phyloP scores from a whole-genome alignment of 2,888 invertebrate species.

The Stegophylla sp. region DNA sequence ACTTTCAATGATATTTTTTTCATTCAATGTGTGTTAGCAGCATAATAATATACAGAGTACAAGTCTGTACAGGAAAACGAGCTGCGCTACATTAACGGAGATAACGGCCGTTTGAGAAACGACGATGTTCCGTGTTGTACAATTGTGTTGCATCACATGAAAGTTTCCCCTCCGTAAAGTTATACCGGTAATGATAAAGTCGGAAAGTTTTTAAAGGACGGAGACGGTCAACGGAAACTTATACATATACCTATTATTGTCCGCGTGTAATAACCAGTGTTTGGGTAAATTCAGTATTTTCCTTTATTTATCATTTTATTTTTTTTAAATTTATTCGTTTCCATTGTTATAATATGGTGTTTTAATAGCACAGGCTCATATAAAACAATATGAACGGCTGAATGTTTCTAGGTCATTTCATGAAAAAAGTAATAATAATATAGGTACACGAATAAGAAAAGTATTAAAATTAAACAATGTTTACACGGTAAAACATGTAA shows the following conservation, averaged over 20 bases:
- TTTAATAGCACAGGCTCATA: not conserved
- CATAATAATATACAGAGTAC: not conserved
- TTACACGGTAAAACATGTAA: not conserved
- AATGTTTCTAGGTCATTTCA: not conserved
- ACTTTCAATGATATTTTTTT: not conserved
- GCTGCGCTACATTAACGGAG: not conserved
- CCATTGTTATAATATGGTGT: constrained; percentile 7
- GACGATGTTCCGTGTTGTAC: constrained; percentile 8
- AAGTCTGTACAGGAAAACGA: constrained; percentile 38
- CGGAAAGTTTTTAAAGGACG: constrained; percentile 40
- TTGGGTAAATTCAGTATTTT: not conserved
- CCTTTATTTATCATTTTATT: no score
- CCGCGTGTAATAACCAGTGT: constrained; percentile 7
- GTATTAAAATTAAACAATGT: not conserved
- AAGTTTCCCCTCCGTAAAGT: constrained; percentile 36
- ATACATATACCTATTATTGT: constrained; percentile 10
- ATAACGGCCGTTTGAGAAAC: constrained; percentile 26
- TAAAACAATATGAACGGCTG: not conserved
- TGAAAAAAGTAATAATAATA: no score
- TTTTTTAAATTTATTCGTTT: constrained; percentile 24
- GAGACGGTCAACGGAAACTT: constrained; percentile 28
- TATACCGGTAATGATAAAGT: constrained; percentile 47
- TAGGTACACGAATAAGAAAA: not conserved
- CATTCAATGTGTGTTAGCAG: not conserved
- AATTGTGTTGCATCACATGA: constrained; percentile 12